These are phyloP conservation scores for Standfussiana lucernea DNA, from an alignment of 2,888 invertebrate genomes.

Conservation along the genomic window DNA sequence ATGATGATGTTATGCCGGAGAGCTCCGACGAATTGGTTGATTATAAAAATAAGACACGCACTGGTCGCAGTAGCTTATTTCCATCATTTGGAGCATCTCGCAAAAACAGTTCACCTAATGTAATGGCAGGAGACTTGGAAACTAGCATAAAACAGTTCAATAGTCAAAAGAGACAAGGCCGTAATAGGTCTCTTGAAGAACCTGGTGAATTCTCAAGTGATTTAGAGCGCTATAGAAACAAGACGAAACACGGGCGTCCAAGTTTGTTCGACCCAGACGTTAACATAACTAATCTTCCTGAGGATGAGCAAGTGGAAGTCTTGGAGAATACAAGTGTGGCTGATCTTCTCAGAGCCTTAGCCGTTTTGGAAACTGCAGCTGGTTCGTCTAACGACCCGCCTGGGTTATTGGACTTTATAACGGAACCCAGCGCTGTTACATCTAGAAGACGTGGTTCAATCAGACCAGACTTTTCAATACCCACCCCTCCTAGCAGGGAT, in stretches of 20 bases:
- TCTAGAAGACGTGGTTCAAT: slow-evolving; percentile 82
- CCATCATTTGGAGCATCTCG: slow-evolving; percentile 86
- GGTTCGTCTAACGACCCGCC: slow-evolving; percentile 70
- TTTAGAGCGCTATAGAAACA: slow-evolving; percentile 83
- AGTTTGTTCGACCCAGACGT: slow-evolving; percentile 88
- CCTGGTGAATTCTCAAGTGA: slow-evolving; percentile 79
- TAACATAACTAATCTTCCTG: slow-evolving; percentile 82
- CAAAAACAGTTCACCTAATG: slow-evolving; percentile 80
- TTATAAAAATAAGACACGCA: slow-evolving; percentile 85
- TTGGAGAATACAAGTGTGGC: slow-evolving; percentile 96
- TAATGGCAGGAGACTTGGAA: slow-evolving; percentile 80
- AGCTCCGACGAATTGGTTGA: slow-evolving; percentile 86
- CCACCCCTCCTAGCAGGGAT: slow-evolving; percentile 74
- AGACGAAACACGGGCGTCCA: slow-evolving; percentile 83
- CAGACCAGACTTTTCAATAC: slow-evolving; percentile 80
- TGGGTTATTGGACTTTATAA: slow-evolving; percentile 78
- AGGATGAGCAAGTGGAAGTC: slow-evolving; percentile 90
- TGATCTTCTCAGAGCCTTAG: slow-evolving; percentile 94
- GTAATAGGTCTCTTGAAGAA: slow-evolving; percentile 79
- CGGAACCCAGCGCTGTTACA: slow-evolving; percentile 70
- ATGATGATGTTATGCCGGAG: slow-evolving; percentile 85
- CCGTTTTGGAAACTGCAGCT: slow-evolving; percentile 91
- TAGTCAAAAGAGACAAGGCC: slow-evolving; percentile 79
- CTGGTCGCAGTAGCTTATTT: slow-evolving; percentile 84
- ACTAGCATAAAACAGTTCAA: slow-evolving; percentile 85